phyloP scores from a whole-genome alignment of 2,113 vertebrate species.

The Oxyruncus cristatus region DNA sequence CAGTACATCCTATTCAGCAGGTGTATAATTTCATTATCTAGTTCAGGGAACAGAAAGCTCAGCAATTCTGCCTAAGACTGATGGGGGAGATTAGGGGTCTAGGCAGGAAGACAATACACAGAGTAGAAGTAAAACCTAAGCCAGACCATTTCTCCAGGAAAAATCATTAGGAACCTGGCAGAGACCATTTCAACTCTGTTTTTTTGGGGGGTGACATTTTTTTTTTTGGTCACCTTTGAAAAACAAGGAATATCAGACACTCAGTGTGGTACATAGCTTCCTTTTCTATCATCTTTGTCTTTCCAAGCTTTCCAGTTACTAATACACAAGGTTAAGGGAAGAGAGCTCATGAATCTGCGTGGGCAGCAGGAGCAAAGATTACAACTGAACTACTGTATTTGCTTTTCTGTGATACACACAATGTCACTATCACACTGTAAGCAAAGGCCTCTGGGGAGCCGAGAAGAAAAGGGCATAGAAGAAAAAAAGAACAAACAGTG shows the following conservation, averaged over 20 bases:
- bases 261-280: neutral
- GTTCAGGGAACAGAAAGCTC: neutral
- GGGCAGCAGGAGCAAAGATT: neutral
- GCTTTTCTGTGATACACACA: neutral
- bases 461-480: neutral
- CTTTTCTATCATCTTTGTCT: neutral
- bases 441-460: neutral
- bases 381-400: neutral
- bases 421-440: neutral
- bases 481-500: neutral
- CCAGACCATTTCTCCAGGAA: neutral
- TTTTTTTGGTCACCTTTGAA: neutral
- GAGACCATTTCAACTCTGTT: neutral
- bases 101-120: rapidly evolving
- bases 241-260: neutral
- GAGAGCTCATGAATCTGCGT: neutral
- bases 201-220: neutral
- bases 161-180: neutral
- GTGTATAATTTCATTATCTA: neutral
- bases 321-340: neutral
- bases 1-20: neutral
- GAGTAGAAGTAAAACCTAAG: neutral
- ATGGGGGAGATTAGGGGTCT: neutral
- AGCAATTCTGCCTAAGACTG: neutral
- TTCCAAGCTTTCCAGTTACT: neutral